Percentiles rank a stretch among this genome's conserved stretches.
phyloP scores from a whole-genome alignment of 92 coral and sea anemone genomes.

The Heliopora coerulea region DNA sequence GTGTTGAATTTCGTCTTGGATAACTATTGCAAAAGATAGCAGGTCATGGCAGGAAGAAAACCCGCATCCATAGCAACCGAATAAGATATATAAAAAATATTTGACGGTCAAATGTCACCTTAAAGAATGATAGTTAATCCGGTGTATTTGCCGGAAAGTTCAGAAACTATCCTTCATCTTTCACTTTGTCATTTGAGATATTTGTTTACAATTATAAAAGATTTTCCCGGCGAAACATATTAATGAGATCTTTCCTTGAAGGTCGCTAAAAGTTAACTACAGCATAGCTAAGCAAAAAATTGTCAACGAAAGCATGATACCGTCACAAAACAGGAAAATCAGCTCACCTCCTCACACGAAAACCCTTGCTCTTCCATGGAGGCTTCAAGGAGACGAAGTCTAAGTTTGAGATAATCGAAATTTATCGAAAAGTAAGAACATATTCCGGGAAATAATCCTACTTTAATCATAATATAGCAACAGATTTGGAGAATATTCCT shows the following conservation, averaged over 20 bases:
- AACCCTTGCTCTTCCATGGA: constrained; percentile 87
- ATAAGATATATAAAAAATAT: constrained; percentile 7
- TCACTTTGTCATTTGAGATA: too few species aligned
- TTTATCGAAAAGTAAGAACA: too few species aligned
- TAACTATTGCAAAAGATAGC: too few species aligned
- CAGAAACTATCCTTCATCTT: too few species aligned
- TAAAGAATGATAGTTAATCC: too few species aligned
- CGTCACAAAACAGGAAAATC: not conserved
- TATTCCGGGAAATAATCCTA: not conserved
- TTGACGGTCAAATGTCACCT: not conserved
- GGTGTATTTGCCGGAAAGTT: too few species aligned
- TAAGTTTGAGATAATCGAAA: too few species aligned
- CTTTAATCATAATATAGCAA: constrained; percentile 1
- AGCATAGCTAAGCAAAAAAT: not conserved
- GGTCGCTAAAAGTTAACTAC: not conserved
- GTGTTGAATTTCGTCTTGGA: too few species aligned
- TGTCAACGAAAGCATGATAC: not conserved
- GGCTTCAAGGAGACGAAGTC: constrained; percentile 58
- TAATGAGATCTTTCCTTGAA: too few species aligned
- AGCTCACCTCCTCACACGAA: constrained; percentile 73
- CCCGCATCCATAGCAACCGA: constrained; percentile 20
- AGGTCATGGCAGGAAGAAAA: not conserved
- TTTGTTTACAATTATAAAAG: too few species aligned
- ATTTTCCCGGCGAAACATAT: too few species aligned
- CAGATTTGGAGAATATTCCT: not conserved